Conservation (phyloP, 2,797 vertebrate genomes). For the Betta splendens region DNA sequence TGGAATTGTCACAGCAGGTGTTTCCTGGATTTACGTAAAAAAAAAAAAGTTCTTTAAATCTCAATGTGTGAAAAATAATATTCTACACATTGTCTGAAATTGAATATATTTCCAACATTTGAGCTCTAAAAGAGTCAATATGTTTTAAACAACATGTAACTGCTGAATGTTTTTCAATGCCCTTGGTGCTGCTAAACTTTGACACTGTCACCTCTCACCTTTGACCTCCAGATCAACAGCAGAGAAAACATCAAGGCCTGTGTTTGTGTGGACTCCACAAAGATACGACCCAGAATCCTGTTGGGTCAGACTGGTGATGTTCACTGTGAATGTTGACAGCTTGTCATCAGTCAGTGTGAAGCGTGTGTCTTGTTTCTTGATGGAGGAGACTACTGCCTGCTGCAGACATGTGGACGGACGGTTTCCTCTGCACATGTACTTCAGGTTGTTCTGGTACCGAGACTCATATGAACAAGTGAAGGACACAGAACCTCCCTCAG, state of each 20-base stretch:
- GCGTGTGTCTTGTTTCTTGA: accelerated
- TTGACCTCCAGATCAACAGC: slow-evolving; percentile 37
- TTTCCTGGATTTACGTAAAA: too few species aligned
- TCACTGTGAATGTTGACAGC: slow-evolving; percentile 38
- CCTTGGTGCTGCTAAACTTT: too few species aligned
- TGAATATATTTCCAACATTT: too few species aligned
- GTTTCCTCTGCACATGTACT: slow-evolving; percentile 60
- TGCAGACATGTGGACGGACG: slow-evolving; percentile 24
- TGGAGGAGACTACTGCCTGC: neutral
- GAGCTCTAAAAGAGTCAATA: too few species aligned
- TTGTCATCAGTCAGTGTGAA: slow-evolving; percentile 39
- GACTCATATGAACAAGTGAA: slow-evolving; percentile 41
- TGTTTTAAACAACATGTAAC: too few species aligned
- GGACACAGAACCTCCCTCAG: slow-evolving; percentile 25
- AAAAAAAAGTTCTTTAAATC: too few species aligned
- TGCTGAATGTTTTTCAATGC: too few species aligned
- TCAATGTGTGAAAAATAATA: too few species aligned
- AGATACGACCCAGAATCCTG: slow-evolving; percentile 57
- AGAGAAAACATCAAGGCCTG: slow-evolving; percentile 41
- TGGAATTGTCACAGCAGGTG: too few species aligned
- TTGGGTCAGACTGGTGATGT: slow-evolving; percentile 25
- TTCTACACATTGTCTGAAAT: too few species aligned
- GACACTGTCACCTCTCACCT: too few species aligned
- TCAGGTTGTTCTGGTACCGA: neutral
- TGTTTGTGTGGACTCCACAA: slow-evolving; percentile 39